Evolutionary conservation across 2,113 vertebrate species (phyloP).

Genomic region (Acanthisitta chloris): DNA sequence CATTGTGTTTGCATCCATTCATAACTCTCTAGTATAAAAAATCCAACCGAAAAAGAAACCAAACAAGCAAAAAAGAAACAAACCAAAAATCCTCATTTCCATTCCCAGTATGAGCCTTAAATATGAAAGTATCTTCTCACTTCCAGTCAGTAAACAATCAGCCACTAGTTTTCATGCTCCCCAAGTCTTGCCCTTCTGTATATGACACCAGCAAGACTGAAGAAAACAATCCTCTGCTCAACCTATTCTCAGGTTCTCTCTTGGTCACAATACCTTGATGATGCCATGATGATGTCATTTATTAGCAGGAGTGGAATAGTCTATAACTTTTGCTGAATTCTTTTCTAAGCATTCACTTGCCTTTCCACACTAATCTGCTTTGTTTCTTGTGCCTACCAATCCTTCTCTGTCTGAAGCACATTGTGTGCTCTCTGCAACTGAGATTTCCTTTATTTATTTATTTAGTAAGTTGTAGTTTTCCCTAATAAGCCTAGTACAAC

Average conservation of each 20-base stretch:
- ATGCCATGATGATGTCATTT: neutral
- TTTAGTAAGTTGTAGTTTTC: neutral
- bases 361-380: neutral
- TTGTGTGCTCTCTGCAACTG: neutral
- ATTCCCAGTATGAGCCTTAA: neutral
- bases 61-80: neutral
- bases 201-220: neutral
- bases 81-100: neutral
- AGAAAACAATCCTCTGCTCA: neutral
- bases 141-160: neutral
- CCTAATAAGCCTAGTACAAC: neutral
- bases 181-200: neutral
- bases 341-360: neutral
- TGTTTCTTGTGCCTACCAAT: neutral
- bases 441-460: neutral
- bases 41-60: fast-evolving
- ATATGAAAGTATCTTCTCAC: neutral
- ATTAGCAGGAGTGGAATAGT: neutral
- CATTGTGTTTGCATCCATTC: neutral
- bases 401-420: neutral
- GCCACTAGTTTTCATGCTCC: neutral
- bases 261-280: neutral
- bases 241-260: neutral
- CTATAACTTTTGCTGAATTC: neutral
- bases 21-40: neutral